Evolutionary conservation across 2,113 vertebrate species (phyloP).

Genomic region (Anarrhichthys ocellatus): DNA sequence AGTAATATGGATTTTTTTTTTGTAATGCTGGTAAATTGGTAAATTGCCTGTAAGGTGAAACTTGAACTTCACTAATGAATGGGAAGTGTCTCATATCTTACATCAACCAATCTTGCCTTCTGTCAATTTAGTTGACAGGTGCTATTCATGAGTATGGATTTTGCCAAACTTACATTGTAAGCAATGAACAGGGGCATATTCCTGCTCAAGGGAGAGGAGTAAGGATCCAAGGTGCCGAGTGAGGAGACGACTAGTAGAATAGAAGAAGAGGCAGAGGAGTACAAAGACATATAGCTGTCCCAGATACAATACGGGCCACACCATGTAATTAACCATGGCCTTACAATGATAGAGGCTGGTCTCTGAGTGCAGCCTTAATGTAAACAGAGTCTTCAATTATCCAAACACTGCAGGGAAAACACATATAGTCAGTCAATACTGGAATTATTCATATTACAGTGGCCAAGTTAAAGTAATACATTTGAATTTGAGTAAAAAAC

Average conservation of each 20-base stretch:
- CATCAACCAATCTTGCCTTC: not conserved
- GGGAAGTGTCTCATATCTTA: not conserved
- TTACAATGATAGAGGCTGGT: not conserved
- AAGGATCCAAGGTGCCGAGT: not conserved
- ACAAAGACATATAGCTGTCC: not conserved
- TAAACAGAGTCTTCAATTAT: slow-evolving; percentile 3
- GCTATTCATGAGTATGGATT: not conserved
- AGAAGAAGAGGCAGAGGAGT: not conserved
- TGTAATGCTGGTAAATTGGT: not conserved
- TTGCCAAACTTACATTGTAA: not conserved
- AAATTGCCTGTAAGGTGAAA: not conserved
- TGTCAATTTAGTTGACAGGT: not conserved
- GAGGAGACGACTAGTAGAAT: not conserved
- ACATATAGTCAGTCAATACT: not conserved
- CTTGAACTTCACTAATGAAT: not conserved
- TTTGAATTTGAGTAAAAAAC: not conserved
- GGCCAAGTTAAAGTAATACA: not conserved
- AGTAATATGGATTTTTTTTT: not conserved
- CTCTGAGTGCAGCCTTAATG: not conserved
- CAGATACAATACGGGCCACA: not conserved
- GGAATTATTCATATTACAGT: not conserved
- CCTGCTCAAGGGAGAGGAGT: not conserved
- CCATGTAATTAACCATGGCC: not conserved
- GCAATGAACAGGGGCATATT: not conserved
- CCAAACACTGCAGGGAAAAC: not conserved